Conservation (phyloP, 2,888 invertebrate genomes). For the Sesia bembeciformis region DNA sequence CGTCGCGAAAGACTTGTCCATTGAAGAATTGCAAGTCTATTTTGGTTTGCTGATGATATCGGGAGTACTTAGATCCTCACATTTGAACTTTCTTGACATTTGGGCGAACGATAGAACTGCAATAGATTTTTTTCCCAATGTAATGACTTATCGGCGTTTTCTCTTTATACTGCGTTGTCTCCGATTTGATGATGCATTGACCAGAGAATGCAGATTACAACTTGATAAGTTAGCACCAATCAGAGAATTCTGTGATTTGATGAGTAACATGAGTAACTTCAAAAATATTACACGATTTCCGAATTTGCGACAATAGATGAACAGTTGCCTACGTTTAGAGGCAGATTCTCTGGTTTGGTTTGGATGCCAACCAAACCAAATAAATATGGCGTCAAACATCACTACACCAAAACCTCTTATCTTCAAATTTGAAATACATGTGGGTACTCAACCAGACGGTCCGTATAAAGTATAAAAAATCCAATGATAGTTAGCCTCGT, state of each 20-base stretch:
- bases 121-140: constrained; percentile 1
- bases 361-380: constrained; percentile 1
- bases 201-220: background rate
- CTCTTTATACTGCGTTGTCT: constrained; percentile 1
- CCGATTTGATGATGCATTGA: background rate
- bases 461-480: constrained; percentile 2
- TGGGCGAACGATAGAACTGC: constrained; percentile 1
- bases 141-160: background rate
- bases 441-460: constrained; percentile 7
- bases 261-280: too few species aligned
- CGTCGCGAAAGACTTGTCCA: too few species aligned
- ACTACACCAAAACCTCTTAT: constrained; percentile 5
- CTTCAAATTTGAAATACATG: constrained; percentile 8
- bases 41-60: background rate
- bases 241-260: too few species aligned
- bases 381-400: constrained; percentile 7
- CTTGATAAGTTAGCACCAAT: background rate
- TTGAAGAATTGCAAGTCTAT: background rate
- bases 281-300: too few species aligned
- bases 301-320: too few species aligned
- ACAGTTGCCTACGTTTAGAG: too few species aligned
- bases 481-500: constrained; percentile 3
- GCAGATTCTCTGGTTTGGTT: too few species aligned
- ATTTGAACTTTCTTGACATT: background rate
- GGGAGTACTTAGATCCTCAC: background rate